phyloP scores from a whole-genome alignment of 2,113 vertebrate species.

The Prunella fulvescens region DNA sequence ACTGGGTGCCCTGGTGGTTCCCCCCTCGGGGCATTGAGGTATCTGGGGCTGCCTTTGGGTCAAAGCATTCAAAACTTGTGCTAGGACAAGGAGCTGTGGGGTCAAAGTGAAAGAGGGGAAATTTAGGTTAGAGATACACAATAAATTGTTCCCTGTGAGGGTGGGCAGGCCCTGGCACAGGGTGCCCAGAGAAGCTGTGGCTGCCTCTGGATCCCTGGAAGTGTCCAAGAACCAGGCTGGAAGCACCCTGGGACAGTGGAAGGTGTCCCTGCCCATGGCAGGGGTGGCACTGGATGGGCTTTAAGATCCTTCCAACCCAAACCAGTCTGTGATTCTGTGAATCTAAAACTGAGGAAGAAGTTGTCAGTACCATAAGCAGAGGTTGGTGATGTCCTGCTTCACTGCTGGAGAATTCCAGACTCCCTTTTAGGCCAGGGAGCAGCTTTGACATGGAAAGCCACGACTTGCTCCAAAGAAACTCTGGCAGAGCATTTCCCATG shows the following conservation, averaged over 20 bases:
- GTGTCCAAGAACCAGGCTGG: neutral
- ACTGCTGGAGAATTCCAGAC: neutral
- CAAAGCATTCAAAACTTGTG: neutral
- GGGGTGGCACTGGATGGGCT: neutral
- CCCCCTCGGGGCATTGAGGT: neutral
- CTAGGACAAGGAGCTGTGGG: neutral
- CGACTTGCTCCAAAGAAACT: neutral
- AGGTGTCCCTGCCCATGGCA: neutral
- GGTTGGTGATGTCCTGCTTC: neutral
- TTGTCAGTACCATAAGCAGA: neutral
- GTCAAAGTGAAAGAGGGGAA: neutral
- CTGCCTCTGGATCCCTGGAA: neutral
- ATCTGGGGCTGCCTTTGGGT: neutral
- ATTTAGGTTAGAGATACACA: neutral
- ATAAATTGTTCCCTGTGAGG: neutral
- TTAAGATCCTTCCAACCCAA: neutral
- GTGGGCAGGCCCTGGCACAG: fast-evolving
- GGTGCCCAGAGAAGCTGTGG: neutral
- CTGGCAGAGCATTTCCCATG: neutral
- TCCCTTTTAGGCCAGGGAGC: neutral
- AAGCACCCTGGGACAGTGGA: fast-evolving
- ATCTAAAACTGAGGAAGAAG: neutral
- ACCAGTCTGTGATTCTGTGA: neutral
- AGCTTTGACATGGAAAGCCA: neutral
- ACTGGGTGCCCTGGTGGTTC: neutral